These are phyloP conservation scores for Chlorops oryzae DNA, from an alignment of 1,140 invertebrate species.

Conservation along the genomic window DNA sequence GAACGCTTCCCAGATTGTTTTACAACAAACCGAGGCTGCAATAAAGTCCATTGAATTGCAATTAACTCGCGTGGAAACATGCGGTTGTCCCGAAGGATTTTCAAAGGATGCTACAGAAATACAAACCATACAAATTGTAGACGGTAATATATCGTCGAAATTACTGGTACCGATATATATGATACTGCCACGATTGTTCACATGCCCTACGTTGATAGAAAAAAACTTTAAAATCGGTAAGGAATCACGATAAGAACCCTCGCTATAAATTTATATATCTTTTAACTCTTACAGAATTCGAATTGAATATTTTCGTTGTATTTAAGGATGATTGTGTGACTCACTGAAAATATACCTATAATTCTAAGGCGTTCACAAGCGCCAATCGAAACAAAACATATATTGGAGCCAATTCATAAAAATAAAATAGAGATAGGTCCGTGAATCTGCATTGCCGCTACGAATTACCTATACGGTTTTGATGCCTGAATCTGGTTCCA, in stretches of 20 bases:
- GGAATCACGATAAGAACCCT: too few relatives aligned
- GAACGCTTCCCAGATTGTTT: too few relatives aligned
- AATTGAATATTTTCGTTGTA: slow-evolving; percentile 88
- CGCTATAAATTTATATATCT: too few relatives aligned
- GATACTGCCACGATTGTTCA: slow-evolving; percentile 92
- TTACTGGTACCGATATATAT: slow-evolving; percentile 88
- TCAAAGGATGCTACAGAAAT: slow-evolving; percentile 95
- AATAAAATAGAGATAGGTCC: too few relatives aligned
- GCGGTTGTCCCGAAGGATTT: slow-evolving; percentile 91
- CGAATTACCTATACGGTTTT: too few relatives aligned
- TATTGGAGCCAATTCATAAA: too few relatives aligned
- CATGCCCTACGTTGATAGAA: slow-evolving; percentile 85
- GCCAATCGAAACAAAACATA: too few relatives aligned
- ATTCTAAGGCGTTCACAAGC: slow-evolving; percentile 25
- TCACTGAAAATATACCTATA: slow-evolving; percentile 88
- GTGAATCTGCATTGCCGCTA: too few relatives aligned
- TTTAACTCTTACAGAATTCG: slow-evolving; percentile 75
- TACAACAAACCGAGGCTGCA: slow-evolving; percentile 68
- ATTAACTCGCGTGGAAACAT: slow-evolving; percentile 89
- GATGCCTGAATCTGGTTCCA: too few relatives aligned
- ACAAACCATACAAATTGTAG: slow-evolving; percentile 95
- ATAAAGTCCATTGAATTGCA: slow-evolving; percentile 94
- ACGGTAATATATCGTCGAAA: slow-evolving; percentile 79
- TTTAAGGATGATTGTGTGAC: slow-evolving; percentile 89
- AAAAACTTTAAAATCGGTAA: slow-evolving; percentile 94